Evolutionary conservation across 2,888 invertebrate genomes (phyloP).

Genomic region (Strigamia crassipes): DNA sequence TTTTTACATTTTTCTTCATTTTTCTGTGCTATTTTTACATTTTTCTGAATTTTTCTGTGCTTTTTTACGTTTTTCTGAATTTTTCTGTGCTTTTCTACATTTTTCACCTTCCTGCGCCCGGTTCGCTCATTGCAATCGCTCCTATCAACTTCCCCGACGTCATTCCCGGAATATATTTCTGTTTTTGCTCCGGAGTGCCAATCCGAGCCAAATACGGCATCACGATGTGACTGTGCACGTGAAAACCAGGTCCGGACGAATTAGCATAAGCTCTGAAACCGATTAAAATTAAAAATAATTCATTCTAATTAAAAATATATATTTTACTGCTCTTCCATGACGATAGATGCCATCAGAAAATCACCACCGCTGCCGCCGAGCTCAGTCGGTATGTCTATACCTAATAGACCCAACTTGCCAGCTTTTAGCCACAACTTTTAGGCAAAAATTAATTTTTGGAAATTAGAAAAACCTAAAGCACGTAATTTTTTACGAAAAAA

Average conservation of each 20-base stretch:
- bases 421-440: conserved; percentile 58
- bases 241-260: conserved; percentile 59
- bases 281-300: not conserved
- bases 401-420: conserved; percentile 59
- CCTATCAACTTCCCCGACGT: conserved; percentile 59
- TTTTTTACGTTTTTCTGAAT: too few species aligned
- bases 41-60: too few species aligned
- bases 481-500: too few species aligned
- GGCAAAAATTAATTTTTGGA: conserved; percentile 49
- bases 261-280: conserved; percentile 57
- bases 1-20: too few species aligned
- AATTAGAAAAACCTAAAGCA: too few species aligned
- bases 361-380: conserved; percentile 60
- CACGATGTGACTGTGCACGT: conserved; percentile 61
- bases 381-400: conserved; percentile 58
- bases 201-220: conserved; percentile 61
- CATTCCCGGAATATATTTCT: conserved; percentile 59
- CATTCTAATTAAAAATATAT: not conserved
- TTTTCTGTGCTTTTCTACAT: not conserved
- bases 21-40: too few species aligned
- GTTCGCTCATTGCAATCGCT: conserved; percentile 62
- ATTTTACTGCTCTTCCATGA: conserved; percentile 60
- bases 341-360: conserved; percentile 58
- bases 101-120: conserved; percentile 60
- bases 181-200: conserved; percentile 59